Base-by-base conservation (phyloP, 2,888 invertebrate genomes). In the Neelides folsomi region DNA sequence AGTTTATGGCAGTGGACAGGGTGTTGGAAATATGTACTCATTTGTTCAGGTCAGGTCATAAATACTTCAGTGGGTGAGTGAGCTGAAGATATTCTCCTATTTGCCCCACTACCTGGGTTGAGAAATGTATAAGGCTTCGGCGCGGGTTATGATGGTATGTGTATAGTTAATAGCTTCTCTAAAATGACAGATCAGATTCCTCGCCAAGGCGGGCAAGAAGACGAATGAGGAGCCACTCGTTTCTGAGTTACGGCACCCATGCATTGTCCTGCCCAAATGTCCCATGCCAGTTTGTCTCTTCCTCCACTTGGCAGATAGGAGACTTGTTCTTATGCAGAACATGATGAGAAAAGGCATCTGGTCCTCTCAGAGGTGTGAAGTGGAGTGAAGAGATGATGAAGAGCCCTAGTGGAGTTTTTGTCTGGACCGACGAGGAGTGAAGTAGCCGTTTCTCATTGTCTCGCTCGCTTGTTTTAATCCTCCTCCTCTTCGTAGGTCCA, bases 1-100 rank as follows among this genome's bases (percentile, higher is more conserved):
- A 27, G 10, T 51, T 46, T 40, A 37, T 45, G 51, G 45, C 47
- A 54, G 51, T 54, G 54, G 54, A 51, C 54, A 51, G 50, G 54
- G 54, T 54, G 54, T 54, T 54, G 47, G 45, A 53, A 49, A 54
- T 56, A 27, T 27, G 27, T 27, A 51, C 46, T 56, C 56, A 56
- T 56, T 56, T 56, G 54, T 56, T 54, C 47, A 52, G 54, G 51
- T 52, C 51, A 40, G 54, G 49, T 52, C 56, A 56, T 56, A 56
- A 56, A 54, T 56, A 56, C 53, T 56, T 56, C 56, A 53, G 51
- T 45, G 51, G 37, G 52, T 46, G 54, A 50, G 52, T 53, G 49
- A 53, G 49, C 49, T 53, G 53, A 51, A 44, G 51, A 56, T 51
- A 51, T 39, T 27, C 27, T 27, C 27, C 27, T 27, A 27, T 27